Conservation (phyloP, 2,888 invertebrate species). For the Thelaira solivaga region DNA sequence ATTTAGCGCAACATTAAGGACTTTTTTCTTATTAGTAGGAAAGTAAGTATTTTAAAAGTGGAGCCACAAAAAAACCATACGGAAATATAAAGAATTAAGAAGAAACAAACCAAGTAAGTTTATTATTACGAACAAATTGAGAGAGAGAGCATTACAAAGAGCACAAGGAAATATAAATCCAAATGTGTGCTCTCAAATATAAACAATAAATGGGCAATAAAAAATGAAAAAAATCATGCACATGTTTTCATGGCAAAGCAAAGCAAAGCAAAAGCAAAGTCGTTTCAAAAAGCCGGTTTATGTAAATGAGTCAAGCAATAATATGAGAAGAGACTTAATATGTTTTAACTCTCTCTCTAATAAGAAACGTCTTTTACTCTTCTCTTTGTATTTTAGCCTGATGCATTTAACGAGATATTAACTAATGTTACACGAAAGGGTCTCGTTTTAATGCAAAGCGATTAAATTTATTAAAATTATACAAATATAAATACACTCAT, state of each 20-base stretch:
- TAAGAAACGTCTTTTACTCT: background rate
- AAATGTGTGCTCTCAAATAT: slow-evolving; percentile 40
- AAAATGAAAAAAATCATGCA: slow-evolving; percentile 25
- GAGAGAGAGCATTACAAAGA: background rate
- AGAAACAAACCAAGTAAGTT: slow-evolving; percentile 46
- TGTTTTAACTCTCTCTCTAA: background rate
- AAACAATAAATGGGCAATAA: slow-evolving; percentile 26
- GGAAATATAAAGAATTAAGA: background rate
- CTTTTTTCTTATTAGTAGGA: background rate
- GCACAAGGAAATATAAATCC: background rate
- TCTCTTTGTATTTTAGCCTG: background rate
- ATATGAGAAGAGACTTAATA: background rate
- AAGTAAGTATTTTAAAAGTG: background rate
- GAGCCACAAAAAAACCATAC: background rate
- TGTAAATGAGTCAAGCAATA: slow-evolving; percentile 17
- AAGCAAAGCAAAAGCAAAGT: background rate
- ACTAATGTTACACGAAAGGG: slow-evolving; percentile 44
- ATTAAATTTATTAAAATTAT: slow-evolving; percentile 43
- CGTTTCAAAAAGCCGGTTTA: slow-evolving; percentile 57
- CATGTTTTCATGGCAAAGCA: slow-evolving; percentile 32
- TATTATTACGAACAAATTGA: background rate
- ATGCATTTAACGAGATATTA: slow-evolving; percentile 42
- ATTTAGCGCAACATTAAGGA: background rate
- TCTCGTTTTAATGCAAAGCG: slow-evolving; percentile 49
- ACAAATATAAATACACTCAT: background rate